Base-by-base conservation (phyloP, 2,113 vertebrate species). In the Octodon degus region DNA sequence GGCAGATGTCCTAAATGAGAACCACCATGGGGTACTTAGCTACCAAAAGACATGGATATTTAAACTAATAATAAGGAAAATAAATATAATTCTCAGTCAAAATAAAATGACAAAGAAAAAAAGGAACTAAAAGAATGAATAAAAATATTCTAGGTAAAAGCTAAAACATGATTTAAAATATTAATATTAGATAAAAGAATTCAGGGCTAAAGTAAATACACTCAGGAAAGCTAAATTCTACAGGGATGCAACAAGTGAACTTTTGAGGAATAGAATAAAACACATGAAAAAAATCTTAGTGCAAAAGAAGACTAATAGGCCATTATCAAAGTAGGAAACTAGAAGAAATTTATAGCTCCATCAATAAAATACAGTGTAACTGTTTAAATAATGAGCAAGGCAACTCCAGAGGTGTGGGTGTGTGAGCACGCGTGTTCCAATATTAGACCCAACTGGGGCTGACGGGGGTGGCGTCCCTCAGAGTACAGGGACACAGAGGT, bases 301-400 rank as follows among this genome's bases (percentile, higher is more conserved):
- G 12, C 81, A 65, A 47, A 16, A 81, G 62, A 60, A 90, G 37
- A 79, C 25, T 43, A 53, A 92, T 5, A 90, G 82, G 22, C 58
- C 40, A 68, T 82, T 76, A 85, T 30, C 50, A 63, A 93, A 86
- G 32, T 65, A n/a, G 37, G 58, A 95, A 82, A n/a, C 60, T 92
- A 37, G 30, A 53, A 68, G 2, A 86, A 30, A 83, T 82, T 67
- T 53, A 53, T 0, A 86, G 67, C 67, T 92, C 11, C 30, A 80
- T 80, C 32, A 95, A 92, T 40, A 87, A 97, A 89, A 70, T 83
- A 17, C 37, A 91, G 88, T 68, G 16, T 7, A 43, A 79, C 43
- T 60, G 27, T 77, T 60, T 89, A 84, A 97, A 47, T 43, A 79
- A 55, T 7, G 72, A 94, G 67, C 24, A 34, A 70, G 43, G 40